Evolutionary conservation across 2,888 invertebrate species (phyloP).

Genomic region (Dioctria rufipes): DNA sequence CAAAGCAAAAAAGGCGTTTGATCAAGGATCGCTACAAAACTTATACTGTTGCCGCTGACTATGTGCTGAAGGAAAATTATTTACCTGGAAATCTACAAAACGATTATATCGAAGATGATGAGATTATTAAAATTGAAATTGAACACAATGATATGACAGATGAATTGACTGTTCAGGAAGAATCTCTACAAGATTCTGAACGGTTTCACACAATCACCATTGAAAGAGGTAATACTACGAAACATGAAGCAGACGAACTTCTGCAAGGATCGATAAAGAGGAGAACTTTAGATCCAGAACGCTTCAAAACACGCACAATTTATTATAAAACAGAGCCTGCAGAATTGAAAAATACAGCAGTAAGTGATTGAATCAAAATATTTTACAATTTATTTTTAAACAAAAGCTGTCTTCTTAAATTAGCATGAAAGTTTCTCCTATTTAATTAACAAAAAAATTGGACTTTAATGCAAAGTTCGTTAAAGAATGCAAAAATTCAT

Average conservation of each 20-base stretch:
- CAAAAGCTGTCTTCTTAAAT: no score
- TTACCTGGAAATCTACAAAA: constrained; percentile 52
- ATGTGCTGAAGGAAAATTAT: constrained; percentile 69
- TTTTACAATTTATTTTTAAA: no score
- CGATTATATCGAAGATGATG: constrained; percentile 69
- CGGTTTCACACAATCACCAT: constrained; percentile 48
- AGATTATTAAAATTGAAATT: constrained; percentile 68
- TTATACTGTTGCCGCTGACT: constrained; percentile 82
- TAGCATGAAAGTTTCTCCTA: no score
- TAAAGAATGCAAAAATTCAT: no score
- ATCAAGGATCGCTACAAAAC: constrained; percentile 87
- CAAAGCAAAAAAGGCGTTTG: constrained; percentile 83
- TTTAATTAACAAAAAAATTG: no score
- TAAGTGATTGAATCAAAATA: not conserved
- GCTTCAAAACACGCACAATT: constrained; percentile 82
- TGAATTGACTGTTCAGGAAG: not conserved
- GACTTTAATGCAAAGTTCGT: no score
- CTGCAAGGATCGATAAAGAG: constrained; percentile 64
- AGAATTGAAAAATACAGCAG: not conserved
- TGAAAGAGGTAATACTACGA: not conserved
- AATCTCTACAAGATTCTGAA: not conserved
- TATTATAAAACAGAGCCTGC: constrained; percentile 57
- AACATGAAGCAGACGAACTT: not conserved
- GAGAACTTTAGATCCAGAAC: constrained; percentile 78
- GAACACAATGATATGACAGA: constrained; percentile 57